Evolutionary conservation across 2,113 vertebrate genomes (phyloP).

Genomic region (Galemys pyrenaicus): DNA sequence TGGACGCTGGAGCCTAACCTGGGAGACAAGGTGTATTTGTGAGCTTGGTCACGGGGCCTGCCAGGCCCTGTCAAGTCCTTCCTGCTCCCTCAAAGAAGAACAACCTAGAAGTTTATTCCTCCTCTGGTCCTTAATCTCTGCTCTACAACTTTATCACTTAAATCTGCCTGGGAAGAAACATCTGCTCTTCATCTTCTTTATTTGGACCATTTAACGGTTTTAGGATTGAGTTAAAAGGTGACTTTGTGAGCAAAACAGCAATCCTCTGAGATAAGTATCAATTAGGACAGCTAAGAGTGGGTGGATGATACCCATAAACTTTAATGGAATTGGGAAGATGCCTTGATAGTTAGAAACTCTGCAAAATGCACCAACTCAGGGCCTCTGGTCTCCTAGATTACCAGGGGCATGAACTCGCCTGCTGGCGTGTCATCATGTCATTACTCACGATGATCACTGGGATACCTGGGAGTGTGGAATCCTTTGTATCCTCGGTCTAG

Average conservation of each 20-base stretch:
- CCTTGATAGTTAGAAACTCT: conserved; percentile 31
- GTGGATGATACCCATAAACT: conserved; percentile 15
- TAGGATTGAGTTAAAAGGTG: conserved; percentile 54
- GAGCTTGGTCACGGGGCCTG: neutral
- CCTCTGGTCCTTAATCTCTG: neutral
- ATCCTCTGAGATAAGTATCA: conserved; percentile 67
- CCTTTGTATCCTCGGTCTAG: neutral
- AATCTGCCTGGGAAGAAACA: neutral
- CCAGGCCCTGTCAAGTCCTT: neutral
- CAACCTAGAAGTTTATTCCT: neutral
- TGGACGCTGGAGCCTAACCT: conserved; percentile 98
- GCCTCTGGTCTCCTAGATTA: neutral
- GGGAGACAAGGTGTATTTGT: conserved; percentile 64
- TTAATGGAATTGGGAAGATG: neutral
- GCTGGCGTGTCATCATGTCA: neutral
- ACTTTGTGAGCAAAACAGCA: conserved; percentile 60
- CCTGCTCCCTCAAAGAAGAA: neutral
- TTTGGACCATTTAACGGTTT: conserved; percentile 45
- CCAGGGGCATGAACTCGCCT: neutral
- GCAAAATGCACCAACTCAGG: conserved; percentile 19
- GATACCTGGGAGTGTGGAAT: neutral
- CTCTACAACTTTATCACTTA: neutral
- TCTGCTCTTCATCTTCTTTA: conserved; percentile 38
- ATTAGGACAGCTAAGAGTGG: conserved; percentile 38
- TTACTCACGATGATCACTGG: no score